phyloP scores from a whole-genome alignment of 2,797 vertebrate genomes.

The Leontocebus nigricollis region DNA sequence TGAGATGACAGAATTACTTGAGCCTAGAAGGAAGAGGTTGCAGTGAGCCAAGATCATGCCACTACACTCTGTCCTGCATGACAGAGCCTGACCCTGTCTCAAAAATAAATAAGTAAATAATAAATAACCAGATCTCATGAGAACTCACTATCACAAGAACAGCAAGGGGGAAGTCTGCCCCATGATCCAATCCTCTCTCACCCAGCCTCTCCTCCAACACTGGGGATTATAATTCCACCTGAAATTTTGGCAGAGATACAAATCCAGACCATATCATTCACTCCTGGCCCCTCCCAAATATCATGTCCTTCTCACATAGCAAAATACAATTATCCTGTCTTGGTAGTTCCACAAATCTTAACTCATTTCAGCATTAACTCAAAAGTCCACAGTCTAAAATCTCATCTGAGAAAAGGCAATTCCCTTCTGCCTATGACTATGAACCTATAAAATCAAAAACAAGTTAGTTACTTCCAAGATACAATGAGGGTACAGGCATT shows the following conservation, averaged over 20 bases:
- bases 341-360: not conserved
- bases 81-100: not conserved
- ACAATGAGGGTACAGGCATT: not conserved
- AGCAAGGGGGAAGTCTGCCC: not conserved
- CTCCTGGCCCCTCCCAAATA: not conserved
- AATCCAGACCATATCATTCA: not conserved
- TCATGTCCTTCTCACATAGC: not conserved
- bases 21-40: not conserved
- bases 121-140: not conserved
- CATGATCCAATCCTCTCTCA: not conserved
- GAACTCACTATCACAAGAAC: not conserved
- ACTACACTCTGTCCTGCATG: not conserved
- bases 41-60: not conserved
- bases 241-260: not conserved
- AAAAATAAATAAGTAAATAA: not conserved
- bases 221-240: not conserved
- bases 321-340: not conserved
- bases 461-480: not conserved
- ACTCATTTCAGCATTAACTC: not conserved
- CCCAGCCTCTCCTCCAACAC: not conserved
- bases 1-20: not conserved
- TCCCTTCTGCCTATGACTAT: not conserved
- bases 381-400: not conserved
- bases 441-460: not conserved
- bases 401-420: not conserved